phyloP scores from a whole-genome alignment of 2,888 invertebrate species.

The Heliconius sara region DNA sequence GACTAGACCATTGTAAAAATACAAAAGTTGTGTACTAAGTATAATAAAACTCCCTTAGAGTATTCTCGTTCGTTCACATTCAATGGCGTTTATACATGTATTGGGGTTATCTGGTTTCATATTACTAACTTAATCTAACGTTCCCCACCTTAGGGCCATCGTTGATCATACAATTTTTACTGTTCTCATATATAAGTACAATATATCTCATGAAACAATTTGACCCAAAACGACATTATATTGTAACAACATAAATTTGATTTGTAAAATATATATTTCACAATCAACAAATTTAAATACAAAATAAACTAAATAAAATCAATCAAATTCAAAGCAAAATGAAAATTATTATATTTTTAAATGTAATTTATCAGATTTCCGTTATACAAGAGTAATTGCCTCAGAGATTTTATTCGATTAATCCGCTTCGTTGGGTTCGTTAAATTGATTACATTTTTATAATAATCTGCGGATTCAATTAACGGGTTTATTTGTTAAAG shows the following conservation, averaged over 20 bases:
- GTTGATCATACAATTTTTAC: too few species aligned
- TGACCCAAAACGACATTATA: neutral
- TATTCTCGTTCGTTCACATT: too few species aligned
- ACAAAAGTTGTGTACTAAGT: too few species aligned
- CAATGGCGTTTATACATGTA: too few species aligned
- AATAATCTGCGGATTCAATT: constrained; percentile 14
- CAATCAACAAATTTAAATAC: neutral
- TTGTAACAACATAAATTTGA: neutral
- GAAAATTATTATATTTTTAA: neutral
- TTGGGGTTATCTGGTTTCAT: too few species aligned
- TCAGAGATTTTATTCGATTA: neutral
- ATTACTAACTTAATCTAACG: too few species aligned
- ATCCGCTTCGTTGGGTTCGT: constrained; percentile 1
- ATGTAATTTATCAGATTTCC: neutral
- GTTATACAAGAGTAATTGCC: neutral
- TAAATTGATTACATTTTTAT: constrained; percentile 17
- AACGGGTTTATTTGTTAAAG: neutral
- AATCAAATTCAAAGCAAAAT: neutral
- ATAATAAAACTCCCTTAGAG: too few species aligned
- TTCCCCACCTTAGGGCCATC: too few species aligned
- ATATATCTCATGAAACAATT: too few species aligned
- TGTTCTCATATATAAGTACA: too few species aligned
- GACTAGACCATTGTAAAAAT: too few species aligned
- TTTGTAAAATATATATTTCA: neutral
- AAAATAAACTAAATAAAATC: neutral